Conservation (phyloP, 2,797 vertebrate species). For the Arctocebus calabarensis region DNA sequence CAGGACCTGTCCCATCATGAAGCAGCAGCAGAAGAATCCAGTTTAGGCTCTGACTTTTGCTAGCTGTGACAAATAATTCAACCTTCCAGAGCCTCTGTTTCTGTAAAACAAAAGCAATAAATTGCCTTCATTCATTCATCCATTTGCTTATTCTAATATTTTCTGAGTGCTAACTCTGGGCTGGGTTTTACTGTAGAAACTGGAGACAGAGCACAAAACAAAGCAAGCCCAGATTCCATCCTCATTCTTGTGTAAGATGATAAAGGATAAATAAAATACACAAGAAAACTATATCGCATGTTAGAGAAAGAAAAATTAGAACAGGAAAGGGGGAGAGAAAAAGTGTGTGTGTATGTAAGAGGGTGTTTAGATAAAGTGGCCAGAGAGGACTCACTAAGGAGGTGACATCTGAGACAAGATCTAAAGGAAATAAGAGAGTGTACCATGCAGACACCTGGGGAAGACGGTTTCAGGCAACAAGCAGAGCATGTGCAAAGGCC, state of each 20-base stretch:
- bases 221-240: too few relatives aligned
- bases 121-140: neutral
- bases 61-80: neutral
- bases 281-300: neutral
- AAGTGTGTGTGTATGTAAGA: too few relatives aligned
- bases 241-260: neutral
- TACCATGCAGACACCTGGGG: neutral
- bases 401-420: neutral
- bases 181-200: neutral
- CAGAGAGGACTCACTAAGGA: neutral
- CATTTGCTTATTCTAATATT: neutral
- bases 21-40: rapidly evolving
- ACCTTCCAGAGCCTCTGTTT: neutral
- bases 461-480: neutral
- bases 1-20: neutral
- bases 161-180: neutral
- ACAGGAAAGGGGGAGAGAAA: neutral
- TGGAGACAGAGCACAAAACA: rapidly evolving
- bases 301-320: neutral
- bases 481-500: neutral
- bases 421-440: neutral
- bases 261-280: neutral
- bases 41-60: neutral
- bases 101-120: neutral
- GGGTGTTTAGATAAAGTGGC: neutral